Conservation (phyloP, 1,140 invertebrate species). For the Trichonephila clavipes region DNA sequence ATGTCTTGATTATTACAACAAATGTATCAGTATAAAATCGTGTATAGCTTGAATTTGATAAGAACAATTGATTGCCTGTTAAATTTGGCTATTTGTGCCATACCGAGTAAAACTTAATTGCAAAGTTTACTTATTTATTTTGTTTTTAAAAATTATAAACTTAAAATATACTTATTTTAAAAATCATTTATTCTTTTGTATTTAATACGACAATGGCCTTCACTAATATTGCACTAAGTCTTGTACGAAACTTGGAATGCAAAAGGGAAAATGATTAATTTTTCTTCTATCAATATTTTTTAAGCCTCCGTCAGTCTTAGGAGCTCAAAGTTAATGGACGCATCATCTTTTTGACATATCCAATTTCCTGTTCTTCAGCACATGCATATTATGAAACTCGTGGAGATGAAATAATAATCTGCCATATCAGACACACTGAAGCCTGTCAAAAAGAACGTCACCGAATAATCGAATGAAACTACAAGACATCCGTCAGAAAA, state of each 20-base stretch:
- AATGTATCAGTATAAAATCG: no score
- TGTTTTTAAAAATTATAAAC: no score
- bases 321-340: slow-evolving; percentile 52
- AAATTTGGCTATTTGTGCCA: no score
- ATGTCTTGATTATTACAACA: no score
- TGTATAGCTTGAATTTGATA: no score
- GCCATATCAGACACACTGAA: slow-evolving; percentile 44
- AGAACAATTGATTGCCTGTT: no score
- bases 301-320: slow-evolving; percentile 30
- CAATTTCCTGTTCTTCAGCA: slow-evolving; percentile 44
- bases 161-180: no score
- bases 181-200: no score
- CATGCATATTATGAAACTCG: slow-evolving; percentile 2
- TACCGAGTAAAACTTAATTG: no score
- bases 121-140: no score
- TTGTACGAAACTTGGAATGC: background rate
- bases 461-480: slow-evolving; percentile 27
- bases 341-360: slow-evolving; percentile 55
- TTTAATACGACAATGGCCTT: no score
- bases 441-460: slow-evolving; percentile 27
- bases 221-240: no score
- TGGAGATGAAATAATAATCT: slow-evolving; percentile 60
- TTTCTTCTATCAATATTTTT: slow-evolving; percentile 44
- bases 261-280: slow-evolving; percentile 41
- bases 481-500: background rate